phyloP scores from a whole-genome alignment of 2,113 vertebrate genomes.

The Poeciliopsis turrubarensis region DNA sequence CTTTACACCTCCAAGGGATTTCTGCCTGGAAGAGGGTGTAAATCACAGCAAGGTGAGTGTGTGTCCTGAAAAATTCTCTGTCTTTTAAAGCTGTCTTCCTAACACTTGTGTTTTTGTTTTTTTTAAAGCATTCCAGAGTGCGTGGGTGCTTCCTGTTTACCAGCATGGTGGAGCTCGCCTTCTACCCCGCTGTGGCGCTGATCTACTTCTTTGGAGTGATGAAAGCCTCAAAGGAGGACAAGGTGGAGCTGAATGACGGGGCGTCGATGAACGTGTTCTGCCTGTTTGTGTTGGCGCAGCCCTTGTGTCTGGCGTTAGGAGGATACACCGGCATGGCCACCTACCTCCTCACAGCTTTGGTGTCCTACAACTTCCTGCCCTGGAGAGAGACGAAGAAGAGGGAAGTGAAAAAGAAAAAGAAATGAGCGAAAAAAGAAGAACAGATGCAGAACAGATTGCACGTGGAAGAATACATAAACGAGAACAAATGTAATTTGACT shows the following conservation, averaged over 20 bases:
- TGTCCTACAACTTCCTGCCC: constrained; percentile 82
- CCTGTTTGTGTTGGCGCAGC: constrained; percentile 83
- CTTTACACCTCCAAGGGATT: constrained; percentile 26
- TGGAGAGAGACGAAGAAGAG: constrained; percentile 57
- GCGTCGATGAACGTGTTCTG: constrained; percentile 84
- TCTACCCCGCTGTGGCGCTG: constrained; percentile 81
- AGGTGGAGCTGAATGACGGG: constrained; percentile 75
- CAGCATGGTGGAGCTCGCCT: constrained; percentile 74
- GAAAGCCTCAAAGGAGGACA: constrained; percentile 66
- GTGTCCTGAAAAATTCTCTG: constrained; percentile 16
- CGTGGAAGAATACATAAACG: background rate
- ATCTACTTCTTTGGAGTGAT: constrained; percentile 82
- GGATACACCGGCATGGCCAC: constrained; percentile 79
- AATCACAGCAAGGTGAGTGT: constrained; percentile 53
- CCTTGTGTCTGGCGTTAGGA: constrained; percentile 78
- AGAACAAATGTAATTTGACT: background rate
- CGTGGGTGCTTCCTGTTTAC: constrained; percentile 6
- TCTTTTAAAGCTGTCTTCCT: constrained; percentile 9
- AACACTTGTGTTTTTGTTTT: constrained; percentile 6
- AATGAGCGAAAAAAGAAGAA: constrained; percentile 31
- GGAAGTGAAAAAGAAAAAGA: constrained; percentile 58
- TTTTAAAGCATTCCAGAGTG: constrained; percentile 11
- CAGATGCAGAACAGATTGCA: background rate
- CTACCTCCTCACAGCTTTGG: constrained; percentile 74
- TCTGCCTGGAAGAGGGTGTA: constrained; percentile 10